Percentiles rank a stretch among this genome's conserved stretches.
phyloP scores from a whole-genome alignment of 2,797 vertebrate genomes.

The Danio jaintianensis region DNA sequence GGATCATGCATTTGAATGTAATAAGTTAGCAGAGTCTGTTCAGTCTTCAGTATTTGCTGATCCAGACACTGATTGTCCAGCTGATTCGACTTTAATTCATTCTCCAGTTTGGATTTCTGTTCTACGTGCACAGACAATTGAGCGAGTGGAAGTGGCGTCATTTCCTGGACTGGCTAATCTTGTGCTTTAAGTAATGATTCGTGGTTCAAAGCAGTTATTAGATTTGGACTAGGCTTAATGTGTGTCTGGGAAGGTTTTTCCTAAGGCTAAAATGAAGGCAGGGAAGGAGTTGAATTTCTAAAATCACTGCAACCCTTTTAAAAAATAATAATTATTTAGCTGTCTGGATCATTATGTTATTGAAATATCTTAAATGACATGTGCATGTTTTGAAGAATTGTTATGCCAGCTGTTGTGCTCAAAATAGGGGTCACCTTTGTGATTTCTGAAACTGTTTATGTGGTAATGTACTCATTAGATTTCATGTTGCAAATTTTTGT shows the following conservation, averaged over 20 bases:
- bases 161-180: constrained; percentile 38
- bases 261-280: background rate
- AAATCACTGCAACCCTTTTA: background rate
- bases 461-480: background rate
- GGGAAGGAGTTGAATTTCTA: background rate
- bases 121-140: background rate
- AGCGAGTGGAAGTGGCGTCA: constrained; percentile 1
- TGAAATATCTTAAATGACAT: background rate
- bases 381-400: background rate
- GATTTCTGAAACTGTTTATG: background rate
- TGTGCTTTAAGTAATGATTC: constrained; percentile 26
- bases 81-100: constrained; percentile 19
- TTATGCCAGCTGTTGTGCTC: background rate
- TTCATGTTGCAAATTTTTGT: background rate
- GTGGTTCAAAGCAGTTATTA: constrained; percentile 9
- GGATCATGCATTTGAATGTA: constrained; percentile 19
- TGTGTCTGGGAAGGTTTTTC: constrained; percentile 18
- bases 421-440: background rate
- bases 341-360: background rate
- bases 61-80: constrained; percentile 10
- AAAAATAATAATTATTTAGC: too few relatives aligned
- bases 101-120: constrained; percentile 11
- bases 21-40: constrained; percentile 8
- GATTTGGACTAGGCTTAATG: constrained; percentile 7
- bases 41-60: background rate